Evolutionary conservation across 2,888 invertebrate species (phyloP), one percentile per base, ranked within the genome.

Genomic region (Spodoptera exigua): DNA sequence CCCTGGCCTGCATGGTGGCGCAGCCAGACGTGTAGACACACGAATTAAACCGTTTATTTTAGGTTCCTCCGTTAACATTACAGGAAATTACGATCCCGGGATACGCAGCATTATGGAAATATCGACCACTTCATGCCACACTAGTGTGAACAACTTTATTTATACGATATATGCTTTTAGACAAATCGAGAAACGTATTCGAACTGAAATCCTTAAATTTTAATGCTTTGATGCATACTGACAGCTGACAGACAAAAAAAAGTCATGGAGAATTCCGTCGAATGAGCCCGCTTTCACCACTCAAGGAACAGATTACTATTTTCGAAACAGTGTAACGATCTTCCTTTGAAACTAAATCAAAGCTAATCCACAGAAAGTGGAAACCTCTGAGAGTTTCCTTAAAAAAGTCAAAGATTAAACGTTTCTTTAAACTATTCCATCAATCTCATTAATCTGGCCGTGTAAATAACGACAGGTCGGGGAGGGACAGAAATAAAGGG

Each of bases 371-470:
- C 39, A 37, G 35, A 48, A 46, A 47, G 40, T 40, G 46, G 58
- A 65, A 74, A 65, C 48, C 46, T 52, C 54, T 41, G 16, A 39
- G 67, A 70, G 69, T 76, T 70, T 53, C 44, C 70, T 75, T 46
- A 64, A 73, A 80, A 75, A 83, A 82, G 83, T 74, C 81, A 79
- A 81, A 85, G 85, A 84, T 85, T 84, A 82, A 84, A 74, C 73
- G 80, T 77, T 78, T 61, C 70, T 79, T 78, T 74, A 69, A 78
- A 82, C 76, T 79, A 68, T 76, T 74, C 78, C 84, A 88, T 89
- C 81, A 78, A 76, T 86, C 86, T 85, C 76, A 81, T 84, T 86
- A 84, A 83, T 76, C 79, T 79, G 48, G 57, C 68, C 77, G 66
- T 79, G 79, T 79, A 74, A 79, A 76, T 82, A 83, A 81, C 76